Percentiles rank a stretch among this genome's conserved stretches.
These are phyloP conservation scores for Neodon shergylaensis DNA, from an alignment of 2,113 vertebrate species.

Conservation along the genomic window DNA sequence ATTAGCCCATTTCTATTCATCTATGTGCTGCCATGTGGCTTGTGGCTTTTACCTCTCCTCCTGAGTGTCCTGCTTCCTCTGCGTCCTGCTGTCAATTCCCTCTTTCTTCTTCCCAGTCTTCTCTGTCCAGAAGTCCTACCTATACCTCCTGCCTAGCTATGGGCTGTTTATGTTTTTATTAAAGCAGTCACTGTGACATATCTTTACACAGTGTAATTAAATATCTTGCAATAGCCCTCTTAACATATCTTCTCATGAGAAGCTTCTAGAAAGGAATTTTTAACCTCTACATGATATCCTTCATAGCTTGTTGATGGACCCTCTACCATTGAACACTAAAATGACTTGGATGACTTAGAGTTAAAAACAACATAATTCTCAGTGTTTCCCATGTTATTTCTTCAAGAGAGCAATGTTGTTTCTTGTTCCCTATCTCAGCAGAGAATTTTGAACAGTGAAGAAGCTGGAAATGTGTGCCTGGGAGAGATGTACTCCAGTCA, in stretches of 20 bases:
- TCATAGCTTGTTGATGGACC: background rate
- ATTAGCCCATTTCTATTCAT: background rate
- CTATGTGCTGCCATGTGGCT: background rate
- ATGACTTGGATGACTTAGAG: background rate
- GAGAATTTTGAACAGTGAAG: background rate
- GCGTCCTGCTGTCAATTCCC: background rate
- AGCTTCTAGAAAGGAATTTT: background rate
- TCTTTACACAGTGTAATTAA: background rate
- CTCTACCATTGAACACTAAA: background rate
- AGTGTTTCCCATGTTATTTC: background rate
- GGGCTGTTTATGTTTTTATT: background rate
- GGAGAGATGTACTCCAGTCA: no score
- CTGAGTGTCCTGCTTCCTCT: background rate
- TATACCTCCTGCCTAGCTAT: background rate
- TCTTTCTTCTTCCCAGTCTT: background rate
- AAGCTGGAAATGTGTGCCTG: background rate
- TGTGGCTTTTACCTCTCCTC: background rate
- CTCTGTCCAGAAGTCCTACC: background rate
- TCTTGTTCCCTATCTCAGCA: background rate
- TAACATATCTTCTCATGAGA: background rate
- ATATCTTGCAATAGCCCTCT: background rate
- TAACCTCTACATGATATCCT: background rate
- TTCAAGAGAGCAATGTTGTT: background rate
- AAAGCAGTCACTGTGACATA: background rate
- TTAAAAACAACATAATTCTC: background rate